Evolutionary conservation across 2,113 vertebrate species (phyloP), one percentile per base, ranked within the genome.

Genomic region (Pteronura brasiliensis): DNA sequence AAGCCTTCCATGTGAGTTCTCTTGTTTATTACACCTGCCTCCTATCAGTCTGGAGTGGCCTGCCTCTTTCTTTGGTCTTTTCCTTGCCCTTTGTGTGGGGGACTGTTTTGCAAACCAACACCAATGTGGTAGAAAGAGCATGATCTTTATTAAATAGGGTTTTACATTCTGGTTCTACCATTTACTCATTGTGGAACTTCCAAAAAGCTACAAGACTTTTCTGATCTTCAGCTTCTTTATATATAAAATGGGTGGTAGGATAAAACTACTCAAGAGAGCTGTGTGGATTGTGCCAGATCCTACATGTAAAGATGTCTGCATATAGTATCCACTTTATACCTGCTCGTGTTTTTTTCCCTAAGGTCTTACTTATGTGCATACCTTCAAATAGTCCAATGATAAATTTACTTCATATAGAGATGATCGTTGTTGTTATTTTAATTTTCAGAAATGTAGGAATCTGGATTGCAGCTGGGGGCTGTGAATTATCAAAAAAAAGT

Each of bases 401-500:
- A 91, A 81, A 63, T 96, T 83, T 42, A 2, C 63, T 59, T 59
- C 44, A 95, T 3, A 9, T n/a, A 85, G 47, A 93, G 42, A 69
- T 95, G 79, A 88, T 88, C 39, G 18, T 89, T 94, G 44, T 86
- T 94, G 52, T 90, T 94, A n/a, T 95, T 86, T 97, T 91, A 95
- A 90, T 96, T 91, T 96, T 96, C 88, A 94, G 76, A 94, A 90
- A 77, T 82, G 13, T 34, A 71, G 71, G 55, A 90, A 96, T 94
- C 59, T 95, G 77, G 81, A 96, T 97, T 77, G 90, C 95, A 98
- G 96, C 93, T 96, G 94, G 96, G 36, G 61, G 20, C 49, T 97
- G 52, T 57, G 82, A 90, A 36, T 96, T 97, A 97, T 97, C 85
- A 94, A 92, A 94, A 96, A 96, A 88, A 84, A 79, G 23, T 76